Base-by-base conservation (phyloP, 2,113 vertebrate species). In the Rutilus rutilus region DNA sequence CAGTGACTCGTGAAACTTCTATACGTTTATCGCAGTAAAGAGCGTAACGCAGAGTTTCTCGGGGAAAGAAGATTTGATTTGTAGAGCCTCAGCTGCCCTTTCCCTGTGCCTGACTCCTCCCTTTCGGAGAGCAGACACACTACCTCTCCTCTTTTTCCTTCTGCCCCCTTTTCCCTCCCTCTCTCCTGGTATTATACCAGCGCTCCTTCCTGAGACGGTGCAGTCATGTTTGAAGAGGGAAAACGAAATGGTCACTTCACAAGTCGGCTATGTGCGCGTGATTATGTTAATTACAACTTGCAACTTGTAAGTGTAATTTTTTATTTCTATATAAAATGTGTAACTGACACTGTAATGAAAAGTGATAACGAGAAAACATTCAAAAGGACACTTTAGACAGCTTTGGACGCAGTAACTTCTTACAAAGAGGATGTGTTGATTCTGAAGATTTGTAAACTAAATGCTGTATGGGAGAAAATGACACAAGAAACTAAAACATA, bases 21-120 rank as follows among this genome's bases (percentile, higher is more conserved):
- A 89, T 73, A 89, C 92, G 90, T 91, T 88, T 80, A 89, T 89
- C 75, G 87, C 86, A 87, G 86, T 90, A 91, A 91, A 92, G 87
- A 91, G 88, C 91, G 89, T 93, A 92, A 91, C 92, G 92, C 88
- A 90, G 90, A 92, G 89, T 92, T 94, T 94, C 47, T 87, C 71
- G 93, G 87, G 73, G 89, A 89, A 84, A 92, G 91, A 92, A 91
- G 90, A 92, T 91, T 86, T 87, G 93, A 93, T 93, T 92, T 94
- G 92, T 92, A 89, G 91, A 93, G 94, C 94, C 94, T 92, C 94
- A 94, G 94, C 94, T 94, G 94, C 94, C 94, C 94, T 93, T 94
- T 95, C 94, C 93, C 67, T 90, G 90, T 90, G 84, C 90, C 76
- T 94, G 95, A 95, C 95, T 96, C 95, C 95, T 96, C 95, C 95